These are phyloP conservation scores for Casuarius casuarius DNA, from an alignment of 2,113 vertebrate genomes.

Conservation along the genomic window DNA sequence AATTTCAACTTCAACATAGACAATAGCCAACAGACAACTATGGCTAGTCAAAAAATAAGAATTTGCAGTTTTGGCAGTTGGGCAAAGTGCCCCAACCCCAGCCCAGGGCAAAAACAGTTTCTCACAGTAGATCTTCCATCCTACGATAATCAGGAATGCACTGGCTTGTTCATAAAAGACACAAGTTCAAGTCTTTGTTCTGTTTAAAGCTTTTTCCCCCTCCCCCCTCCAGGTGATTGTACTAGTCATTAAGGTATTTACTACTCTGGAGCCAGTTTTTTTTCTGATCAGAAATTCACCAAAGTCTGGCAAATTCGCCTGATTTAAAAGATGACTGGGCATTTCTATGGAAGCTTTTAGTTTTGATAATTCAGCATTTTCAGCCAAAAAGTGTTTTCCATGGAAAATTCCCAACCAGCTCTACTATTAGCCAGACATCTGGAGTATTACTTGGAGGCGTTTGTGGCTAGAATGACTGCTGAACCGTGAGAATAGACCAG, in stretches of 20 bases:
- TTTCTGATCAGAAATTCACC: not conserved
- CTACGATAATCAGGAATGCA: not conserved
- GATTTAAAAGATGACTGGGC: not conserved
- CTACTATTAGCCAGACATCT: conserved; percentile 13
- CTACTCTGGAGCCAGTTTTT: not conserved
- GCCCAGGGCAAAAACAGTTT: not conserved
- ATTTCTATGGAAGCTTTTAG: not conserved
- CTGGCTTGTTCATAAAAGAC: not conserved
- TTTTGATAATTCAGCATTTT: not conserved
- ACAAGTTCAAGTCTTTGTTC: not conserved
- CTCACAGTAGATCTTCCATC: not conserved
- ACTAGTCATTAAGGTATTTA: not conserved
- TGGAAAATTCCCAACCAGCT: conserved; percentile 40
- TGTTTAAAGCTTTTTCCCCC: not conserved
- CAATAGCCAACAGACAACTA: not conserved
- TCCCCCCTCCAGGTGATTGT: not conserved
- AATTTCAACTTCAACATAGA: not conserved
- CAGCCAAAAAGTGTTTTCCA: not conserved
- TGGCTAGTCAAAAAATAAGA: not conserved
- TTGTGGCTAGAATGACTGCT: not conserved
- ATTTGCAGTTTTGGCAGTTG: not conserved
- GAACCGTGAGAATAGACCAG: conserved; percentile 18
- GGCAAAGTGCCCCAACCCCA: not conserved
- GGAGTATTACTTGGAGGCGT: not conserved
- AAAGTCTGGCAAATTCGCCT: not conserved